Conservation (phyloP, 2,113 vertebrate species). For the Gambusia holbrooki region DNA sequence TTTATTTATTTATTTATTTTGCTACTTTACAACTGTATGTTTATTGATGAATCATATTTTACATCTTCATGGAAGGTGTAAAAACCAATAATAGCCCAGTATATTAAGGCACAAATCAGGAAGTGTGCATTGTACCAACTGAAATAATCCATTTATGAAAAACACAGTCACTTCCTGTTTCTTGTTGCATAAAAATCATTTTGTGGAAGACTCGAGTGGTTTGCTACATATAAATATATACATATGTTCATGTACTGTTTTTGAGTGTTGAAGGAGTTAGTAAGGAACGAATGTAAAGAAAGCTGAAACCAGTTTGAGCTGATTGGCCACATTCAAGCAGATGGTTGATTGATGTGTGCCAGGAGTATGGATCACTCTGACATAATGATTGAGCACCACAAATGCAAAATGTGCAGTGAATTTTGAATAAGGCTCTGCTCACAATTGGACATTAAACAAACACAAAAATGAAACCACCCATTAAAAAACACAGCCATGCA, state of each 20-base stretch:
- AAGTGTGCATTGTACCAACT: slow-evolving; percentile 47
- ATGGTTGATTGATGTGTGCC: slow-evolving; percentile 61
- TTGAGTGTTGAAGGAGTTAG: slow-evolving; percentile 37
- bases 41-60: background rate
- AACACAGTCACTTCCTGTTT: slow-evolving; percentile 38
- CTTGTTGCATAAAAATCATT: slow-evolving; percentile 27
- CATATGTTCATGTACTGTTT: slow-evolving; percentile 3
- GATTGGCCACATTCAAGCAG: slow-evolving; percentile 51
- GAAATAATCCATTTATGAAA: slow-evolving; percentile 34
- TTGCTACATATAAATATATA: background rate
- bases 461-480: background rate
- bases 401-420: slow-evolving; percentile 41
- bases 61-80: background rate
- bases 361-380: slow-evolving; percentile 50
- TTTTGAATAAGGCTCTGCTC: slow-evolving; percentile 1
- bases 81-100: slow-evolving; percentile 27
- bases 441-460: slow-evolving; percentile 2
- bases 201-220: slow-evolving; percentile 17
- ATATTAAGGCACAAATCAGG: slow-evolving; percentile 25
- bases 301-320: slow-evolving; percentile 42
- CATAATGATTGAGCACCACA: slow-evolving; percentile 34
- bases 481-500: background rate
- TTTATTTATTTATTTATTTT: background rate
- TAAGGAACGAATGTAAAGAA: slow-evolving; percentile 46
- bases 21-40: background rate